A percentile compares a stretch with the other conserved stretches of the same genome.
Conservation (phyloP, 2,888 invertebrate genomes). For the Platypus cylindrus region DNA sequence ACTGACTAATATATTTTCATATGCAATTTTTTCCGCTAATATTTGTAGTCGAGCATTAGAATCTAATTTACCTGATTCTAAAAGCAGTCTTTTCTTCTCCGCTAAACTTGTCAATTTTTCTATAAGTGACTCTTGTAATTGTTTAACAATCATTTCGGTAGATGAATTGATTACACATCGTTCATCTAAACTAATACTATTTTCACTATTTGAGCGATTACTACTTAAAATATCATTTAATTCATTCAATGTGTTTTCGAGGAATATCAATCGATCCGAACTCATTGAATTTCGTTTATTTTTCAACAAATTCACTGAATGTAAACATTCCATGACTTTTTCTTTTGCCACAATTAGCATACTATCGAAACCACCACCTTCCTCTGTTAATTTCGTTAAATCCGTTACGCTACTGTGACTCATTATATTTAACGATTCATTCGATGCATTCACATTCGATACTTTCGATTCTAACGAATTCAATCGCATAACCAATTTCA, state of each 20-base stretch:
- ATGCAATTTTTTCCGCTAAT: constrained; percentile 67
- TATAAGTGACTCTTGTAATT: constrained; percentile 54
- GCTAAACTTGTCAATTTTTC: constrained; percentile 57
- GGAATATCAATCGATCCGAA: constrained; percentile 52
- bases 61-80: constrained; percentile 55
- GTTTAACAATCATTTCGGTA: constrained; percentile 46
- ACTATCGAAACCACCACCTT: constrained; percentile 43
- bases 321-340: constrained; percentile 55
- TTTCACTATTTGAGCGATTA: constrained; percentile 29
- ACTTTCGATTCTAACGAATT: constrained; percentile 69
- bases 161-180: constrained; percentile 42
- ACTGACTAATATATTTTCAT: constrained; percentile 53
- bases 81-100: constrained; percentile 50
- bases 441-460: constrained; percentile 48
- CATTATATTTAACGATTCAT: constrained; percentile 42
- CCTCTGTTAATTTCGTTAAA: constrained; percentile 22
- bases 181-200: constrained; percentile 39
- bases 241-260: constrained; percentile 52
- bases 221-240: constrained; percentile 42
- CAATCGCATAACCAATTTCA: constrained; percentile 65
- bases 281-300: constrained; percentile 50
- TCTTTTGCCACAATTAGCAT: constrained; percentile 51
- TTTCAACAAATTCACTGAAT: constrained; percentile 49
- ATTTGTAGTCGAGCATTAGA: constrained; percentile 55
- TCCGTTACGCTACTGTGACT: constrained; percentile 35